Evolutionary conservation across 2,888 invertebrate genomes (phyloP).

Genomic region (Schrankia costaestrigalis): DNA sequence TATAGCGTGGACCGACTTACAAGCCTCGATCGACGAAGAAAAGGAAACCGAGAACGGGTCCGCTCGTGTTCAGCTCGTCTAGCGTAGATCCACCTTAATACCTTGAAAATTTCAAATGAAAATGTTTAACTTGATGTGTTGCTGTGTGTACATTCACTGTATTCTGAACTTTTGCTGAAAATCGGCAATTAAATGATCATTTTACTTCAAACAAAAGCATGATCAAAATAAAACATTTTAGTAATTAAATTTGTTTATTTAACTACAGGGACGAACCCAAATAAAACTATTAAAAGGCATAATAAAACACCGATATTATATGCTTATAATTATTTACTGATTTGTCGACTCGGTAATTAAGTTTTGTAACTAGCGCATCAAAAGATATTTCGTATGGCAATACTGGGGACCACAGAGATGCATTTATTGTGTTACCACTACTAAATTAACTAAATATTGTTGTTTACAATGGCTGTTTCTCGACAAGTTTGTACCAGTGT

Average conservation of each 20-base stretch:
- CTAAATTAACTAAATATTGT: constrained; percentile 56
- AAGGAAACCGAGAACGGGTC: too few species aligned
- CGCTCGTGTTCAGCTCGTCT: too few species aligned
- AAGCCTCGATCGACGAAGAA: too few species aligned
- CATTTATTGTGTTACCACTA: constrained; percentile 62
- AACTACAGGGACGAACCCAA: constrained; percentile 27
- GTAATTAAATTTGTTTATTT: constrained; percentile 38
- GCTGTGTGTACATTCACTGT: too few species aligned
- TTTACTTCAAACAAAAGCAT: too few species aligned
- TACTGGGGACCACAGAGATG: constrained; percentile 51
- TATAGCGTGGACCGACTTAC: too few species aligned
- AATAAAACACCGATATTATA: constrained; percentile 64
- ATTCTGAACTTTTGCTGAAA: too few species aligned
- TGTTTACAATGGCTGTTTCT: constrained; percentile 85
- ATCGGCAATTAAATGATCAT: too few species aligned
- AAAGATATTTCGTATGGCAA: constrained; percentile 45
- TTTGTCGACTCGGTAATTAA: constrained; percentile 42
- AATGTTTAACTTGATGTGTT: too few species aligned
- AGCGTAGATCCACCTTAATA: too few species aligned
- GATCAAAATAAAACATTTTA: constrained; percentile 22
- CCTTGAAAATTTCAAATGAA: too few species aligned
- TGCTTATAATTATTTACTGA: constrained; percentile 70
- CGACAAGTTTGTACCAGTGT: constrained; percentile 96
- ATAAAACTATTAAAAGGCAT: constrained; percentile 29
- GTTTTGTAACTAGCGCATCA: constrained; percentile 52